These are phyloP conservation scores for Strigops habroptila DNA, from an alignment of 2,113 vertebrate genomes.

Conservation along the genomic window DNA sequence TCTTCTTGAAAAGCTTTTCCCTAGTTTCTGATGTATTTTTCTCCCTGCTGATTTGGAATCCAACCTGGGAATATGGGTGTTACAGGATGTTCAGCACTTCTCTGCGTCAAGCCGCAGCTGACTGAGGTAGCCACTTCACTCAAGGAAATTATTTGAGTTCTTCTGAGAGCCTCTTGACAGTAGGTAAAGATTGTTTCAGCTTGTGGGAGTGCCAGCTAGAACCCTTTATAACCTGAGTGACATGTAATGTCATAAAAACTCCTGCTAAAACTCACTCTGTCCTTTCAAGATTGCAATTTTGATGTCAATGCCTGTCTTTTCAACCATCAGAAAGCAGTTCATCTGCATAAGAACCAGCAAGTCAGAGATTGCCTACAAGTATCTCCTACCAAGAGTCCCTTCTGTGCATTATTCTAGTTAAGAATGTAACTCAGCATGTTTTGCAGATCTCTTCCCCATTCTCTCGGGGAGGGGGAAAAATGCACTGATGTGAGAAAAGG, in stretches of 20 bases:
- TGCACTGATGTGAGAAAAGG: not conserved
- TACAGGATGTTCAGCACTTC: not conserved
- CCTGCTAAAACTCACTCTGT: conserved; percentile 3
- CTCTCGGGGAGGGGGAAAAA: not conserved
- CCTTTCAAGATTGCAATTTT: not conserved
- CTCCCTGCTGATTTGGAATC: not conserved
- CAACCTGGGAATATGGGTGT: not conserved
- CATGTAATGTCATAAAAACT: conserved; percentile 10
- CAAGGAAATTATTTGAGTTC: conserved; percentile 49
- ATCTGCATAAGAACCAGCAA: not conserved
- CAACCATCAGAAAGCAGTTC: not conserved
- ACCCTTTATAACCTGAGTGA: conserved; percentile 24
- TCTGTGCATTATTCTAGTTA: not conserved
- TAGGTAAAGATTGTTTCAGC: conserved; percentile 33
- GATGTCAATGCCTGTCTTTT: not conserved
- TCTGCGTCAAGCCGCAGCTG: not conserved
- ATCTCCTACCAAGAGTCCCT: not conserved
- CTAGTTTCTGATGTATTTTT: not conserved
- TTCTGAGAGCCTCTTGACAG: conserved; percentile 44
- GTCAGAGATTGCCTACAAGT: not conserved
- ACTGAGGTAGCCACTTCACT: conserved; percentile 47
- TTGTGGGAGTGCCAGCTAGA: conserved; percentile 24
- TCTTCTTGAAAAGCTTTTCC: not conserved
- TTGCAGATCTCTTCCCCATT: not conserved
- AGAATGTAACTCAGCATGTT: not conserved